Conservation (phyloP, 2,888 invertebrate species). For the Odontomyia ornata region DNA sequence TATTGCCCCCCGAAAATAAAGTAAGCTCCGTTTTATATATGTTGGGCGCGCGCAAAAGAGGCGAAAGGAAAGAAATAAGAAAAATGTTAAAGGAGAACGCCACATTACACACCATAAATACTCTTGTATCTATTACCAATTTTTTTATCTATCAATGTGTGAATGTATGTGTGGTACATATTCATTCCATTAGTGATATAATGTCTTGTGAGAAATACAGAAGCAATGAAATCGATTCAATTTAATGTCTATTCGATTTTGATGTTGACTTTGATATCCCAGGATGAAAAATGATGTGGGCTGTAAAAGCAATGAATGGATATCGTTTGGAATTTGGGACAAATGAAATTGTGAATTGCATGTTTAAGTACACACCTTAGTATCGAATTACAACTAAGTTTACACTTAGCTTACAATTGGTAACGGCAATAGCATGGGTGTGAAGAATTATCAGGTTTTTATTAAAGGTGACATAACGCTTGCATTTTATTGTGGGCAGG, state of each 20-base stretch:
- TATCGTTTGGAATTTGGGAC: neutral
- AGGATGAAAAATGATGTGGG: neutral
- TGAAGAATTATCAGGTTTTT: no score
- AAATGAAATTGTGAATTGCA: neutral
- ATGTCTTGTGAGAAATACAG: slow-evolving; percentile 10
- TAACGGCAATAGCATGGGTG: no score
- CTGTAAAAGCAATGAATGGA: slow-evolving; percentile 3
- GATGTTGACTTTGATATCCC: slow-evolving; percentile 30
- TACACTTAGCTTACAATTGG: neutral
- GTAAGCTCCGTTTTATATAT: slow-evolving; percentile 7
- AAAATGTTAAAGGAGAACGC: neutral
- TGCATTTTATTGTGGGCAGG: no score
- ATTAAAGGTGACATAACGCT: no score
- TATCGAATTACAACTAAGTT: neutral
- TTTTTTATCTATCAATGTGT: neutral
- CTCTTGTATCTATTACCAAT: no score
- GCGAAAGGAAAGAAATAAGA: neutral
- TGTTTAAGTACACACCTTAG: neutral
- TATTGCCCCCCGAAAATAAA: slow-evolving; percentile 32
- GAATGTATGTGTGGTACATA: neutral
- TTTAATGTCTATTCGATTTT: slow-evolving; percentile 32
- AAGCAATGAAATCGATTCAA: slow-evolving; percentile 31
- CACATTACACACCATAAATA: slow-evolving; percentile 7
- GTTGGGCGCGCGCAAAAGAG: neutral
- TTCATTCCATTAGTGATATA: neutral